A percentile compares a stretch with the other conserved stretches of the same genome.
These are phyloP conservation scores for Dendrophyllia cribrosa DNA, from an alignment of 64 coral and sea anemone genomes.

Conservation along the genomic window DNA sequence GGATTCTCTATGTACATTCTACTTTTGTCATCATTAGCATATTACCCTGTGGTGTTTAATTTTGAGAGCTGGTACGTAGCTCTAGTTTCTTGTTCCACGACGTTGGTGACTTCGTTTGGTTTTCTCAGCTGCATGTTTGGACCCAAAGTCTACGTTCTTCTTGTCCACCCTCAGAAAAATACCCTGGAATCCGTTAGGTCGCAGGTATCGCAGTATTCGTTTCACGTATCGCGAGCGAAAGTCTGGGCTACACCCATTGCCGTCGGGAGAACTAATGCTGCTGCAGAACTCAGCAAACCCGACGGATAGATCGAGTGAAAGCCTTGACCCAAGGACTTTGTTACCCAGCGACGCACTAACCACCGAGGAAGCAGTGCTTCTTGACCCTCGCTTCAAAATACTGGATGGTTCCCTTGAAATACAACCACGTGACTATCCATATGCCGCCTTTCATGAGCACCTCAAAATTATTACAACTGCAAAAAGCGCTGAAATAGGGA, in stretches of 20 bases:
- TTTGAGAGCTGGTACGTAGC: conserved; percentile 71
- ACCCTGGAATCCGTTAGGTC: conserved; percentile 60
- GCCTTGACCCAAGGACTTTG: background rate
- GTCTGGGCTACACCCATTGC: background rate
- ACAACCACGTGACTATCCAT: too few relatives aligned
- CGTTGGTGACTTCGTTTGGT: conserved; percentile 67
- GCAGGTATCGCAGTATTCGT: conserved; percentile 43
- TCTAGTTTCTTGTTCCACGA: conserved; percentile 72
- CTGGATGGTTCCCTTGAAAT: too few relatives aligned
- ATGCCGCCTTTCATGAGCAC: too few relatives aligned
- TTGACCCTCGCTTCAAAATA: too few relatives aligned
- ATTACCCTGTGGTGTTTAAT: conserved; percentile 66
- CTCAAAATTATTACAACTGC: background rate
- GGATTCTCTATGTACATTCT: conserved; percentile 84
- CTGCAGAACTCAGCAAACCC: background rate
- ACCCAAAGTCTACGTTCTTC: conserved; percentile 76
- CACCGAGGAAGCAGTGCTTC: background rate
- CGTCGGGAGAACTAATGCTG: background rate
- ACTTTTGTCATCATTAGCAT: conserved; percentile 66
- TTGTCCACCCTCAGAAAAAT: conserved; percentile 72
- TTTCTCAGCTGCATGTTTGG: conserved; percentile 76
- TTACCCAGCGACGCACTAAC: conserved; percentile 5
- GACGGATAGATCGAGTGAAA: background rate
- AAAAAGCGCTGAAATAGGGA: background rate
- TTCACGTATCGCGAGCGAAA: background rate